Evolutionary conservation across 2,113 vertebrate genomes (phyloP), one percentile per base, ranked within the genome.

Genomic region (Oncorhynchus clarkii): DNA sequence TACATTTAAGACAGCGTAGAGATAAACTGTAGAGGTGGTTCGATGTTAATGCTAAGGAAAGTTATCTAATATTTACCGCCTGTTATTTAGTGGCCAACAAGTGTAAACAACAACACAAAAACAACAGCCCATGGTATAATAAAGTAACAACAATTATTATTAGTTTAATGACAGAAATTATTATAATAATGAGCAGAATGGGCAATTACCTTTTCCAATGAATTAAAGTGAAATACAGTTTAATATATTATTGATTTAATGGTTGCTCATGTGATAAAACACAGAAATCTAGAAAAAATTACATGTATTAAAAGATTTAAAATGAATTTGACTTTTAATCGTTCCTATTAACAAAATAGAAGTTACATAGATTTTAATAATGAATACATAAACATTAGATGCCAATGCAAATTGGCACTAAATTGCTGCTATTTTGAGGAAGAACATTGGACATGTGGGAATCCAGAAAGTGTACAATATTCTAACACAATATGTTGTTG

Each of bases 401-500:
- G 54, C 16, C 16, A 20, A 57, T 57, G 54, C 4, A 5, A 16
- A 20, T 57, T 57, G 54, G 16, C 54, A 57, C 6, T 14, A 20
- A 57, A 57, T 1, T 57, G 4, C 54, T 57, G 16, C 54, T 57
- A 20, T 20, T 20, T 57, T 57, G 54, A 20, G 20, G 13, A 57
- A 57, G 13, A 57, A 6, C 20, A 57, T 57, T 45, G 39, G 39
- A 39, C 34, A 39, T 39, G 9, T 57, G 51, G 16, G 51, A 20
- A 20, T 1, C 13, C 12, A 16, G 51, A 67, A 67, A 67, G 83
- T 88, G 81, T 70, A 65, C 60, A 77, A 57, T 72, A 86, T 84
- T 81, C 83, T 89, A 89, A 88, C 85, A 90, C 85, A 90, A 89
- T 91, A 90, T 92, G 88, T 93, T 93, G 90, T 92, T 94, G 92